A percentile compares a stretch with the other conserved stretches of the same genome.
Evolutionary conservation across 1,140 invertebrate species (phyloP).

Genomic region (Macrostomum lignano): DNA sequence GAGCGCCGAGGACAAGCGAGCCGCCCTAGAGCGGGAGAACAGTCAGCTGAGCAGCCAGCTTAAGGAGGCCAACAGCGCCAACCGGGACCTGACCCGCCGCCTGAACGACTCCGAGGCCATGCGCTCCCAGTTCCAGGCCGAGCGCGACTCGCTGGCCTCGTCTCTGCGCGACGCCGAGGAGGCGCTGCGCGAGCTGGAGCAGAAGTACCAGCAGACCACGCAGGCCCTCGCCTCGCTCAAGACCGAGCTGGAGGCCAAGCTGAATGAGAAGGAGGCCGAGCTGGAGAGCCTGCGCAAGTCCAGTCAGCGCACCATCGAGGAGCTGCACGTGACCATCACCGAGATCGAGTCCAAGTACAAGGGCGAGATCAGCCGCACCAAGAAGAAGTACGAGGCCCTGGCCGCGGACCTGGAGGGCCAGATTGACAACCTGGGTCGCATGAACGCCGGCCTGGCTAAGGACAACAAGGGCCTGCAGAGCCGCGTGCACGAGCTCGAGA

Average conservation of each 20-base stretch:
- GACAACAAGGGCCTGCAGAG: background rate
- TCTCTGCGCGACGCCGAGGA: constrained; percentile 23
- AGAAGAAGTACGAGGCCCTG: constrained; percentile 26
- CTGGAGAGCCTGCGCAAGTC: constrained; percentile 18
- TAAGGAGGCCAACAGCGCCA: constrained; percentile 14
- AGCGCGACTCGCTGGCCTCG: constrained; percentile 18
- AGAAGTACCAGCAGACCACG: constrained; percentile 20
- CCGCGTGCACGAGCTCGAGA: constrained; percentile 17
- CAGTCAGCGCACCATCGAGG: constrained; percentile 23
- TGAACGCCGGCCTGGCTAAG: constrained; percentile 15
- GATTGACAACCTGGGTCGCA: constrained; percentile 12
- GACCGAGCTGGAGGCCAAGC: constrained; percentile 22
- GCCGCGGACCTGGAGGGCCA: constrained; percentile 19
- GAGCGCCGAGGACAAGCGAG: constrained; percentile 20
- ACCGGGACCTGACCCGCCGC: constrained; percentile 20
- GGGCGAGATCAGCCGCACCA: constrained; percentile 20
- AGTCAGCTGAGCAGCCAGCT: constrained; percentile 8
- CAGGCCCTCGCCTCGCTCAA: constrained; percentile 18
- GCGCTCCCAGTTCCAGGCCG: constrained; percentile 17
- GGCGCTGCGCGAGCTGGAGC: constrained; percentile 19
- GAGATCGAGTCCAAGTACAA: constrained; percentile 26
- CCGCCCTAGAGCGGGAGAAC: constrained; percentile 21
- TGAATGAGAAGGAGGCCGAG: constrained; percentile 26
- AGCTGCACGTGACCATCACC: constrained; percentile 21
- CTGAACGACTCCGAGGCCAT: constrained; percentile 15